These are phyloP conservation scores for Resseliella maxima DNA, from an alignment of 2,888 invertebrate species.

Conservation along the genomic window DNA sequence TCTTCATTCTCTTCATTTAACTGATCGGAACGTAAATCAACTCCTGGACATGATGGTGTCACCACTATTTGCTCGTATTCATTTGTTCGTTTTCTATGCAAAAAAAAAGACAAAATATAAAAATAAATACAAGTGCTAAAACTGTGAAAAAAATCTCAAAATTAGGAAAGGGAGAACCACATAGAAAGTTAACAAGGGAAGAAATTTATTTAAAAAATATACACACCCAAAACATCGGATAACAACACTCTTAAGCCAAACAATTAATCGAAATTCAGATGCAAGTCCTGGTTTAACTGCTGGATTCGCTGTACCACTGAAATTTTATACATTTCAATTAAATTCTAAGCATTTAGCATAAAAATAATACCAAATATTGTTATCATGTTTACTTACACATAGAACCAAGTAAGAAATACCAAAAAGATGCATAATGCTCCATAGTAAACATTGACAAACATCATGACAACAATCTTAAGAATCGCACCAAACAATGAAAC, in stretches of 20 bases:
- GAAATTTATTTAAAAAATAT: background rate
- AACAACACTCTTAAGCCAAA: constrained; percentile 79
- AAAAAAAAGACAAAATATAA: constrained; percentile 48
- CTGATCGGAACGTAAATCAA: constrained; percentile 85
- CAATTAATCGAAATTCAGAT: constrained; percentile 83
- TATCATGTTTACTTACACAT: constrained; percentile 71
- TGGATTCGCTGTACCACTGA: constrained; percentile 87
- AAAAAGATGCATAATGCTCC: constrained; percentile 85
- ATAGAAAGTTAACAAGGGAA: background rate
- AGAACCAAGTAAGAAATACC: constrained; percentile 89
- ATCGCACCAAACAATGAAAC: constrained; percentile 89
- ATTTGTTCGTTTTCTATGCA: constrained; percentile 76
- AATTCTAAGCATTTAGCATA: too few species aligned
- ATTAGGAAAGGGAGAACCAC: background rate
- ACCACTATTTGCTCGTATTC: constrained; percentile 90
- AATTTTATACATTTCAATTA: background rate
- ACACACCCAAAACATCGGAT: constrained; percentile 81
- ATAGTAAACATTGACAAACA: constrained; percentile 93
- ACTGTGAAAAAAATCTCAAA: background rate
- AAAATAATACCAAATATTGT: too few species aligned
- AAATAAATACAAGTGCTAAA: too few species aligned
- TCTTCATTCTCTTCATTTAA: constrained; percentile 96
- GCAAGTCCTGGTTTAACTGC: constrained; percentile 93
- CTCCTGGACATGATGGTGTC: constrained; percentile 82
- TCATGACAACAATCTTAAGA: constrained; percentile 88